Base-by-base conservation (phyloP, 1,140 invertebrate genomes). In the Chironomus tepperi region DNA sequence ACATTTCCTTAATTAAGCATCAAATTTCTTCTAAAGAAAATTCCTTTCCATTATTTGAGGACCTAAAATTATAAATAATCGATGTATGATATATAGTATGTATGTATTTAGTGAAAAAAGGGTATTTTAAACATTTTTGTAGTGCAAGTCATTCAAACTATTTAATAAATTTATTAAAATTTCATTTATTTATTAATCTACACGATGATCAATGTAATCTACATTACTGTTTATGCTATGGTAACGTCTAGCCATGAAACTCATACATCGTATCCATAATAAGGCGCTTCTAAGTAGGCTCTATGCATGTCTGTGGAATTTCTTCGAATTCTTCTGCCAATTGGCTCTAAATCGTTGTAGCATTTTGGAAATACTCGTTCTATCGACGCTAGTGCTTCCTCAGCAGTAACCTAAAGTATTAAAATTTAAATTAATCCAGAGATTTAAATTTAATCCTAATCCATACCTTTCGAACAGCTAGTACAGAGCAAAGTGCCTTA, bases 331-430 rank as follows among this genome's bases (percentile, higher is more conserved):
- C 94, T 83, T 78, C 96, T 85, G 1, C 96, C 96, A 74, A 98
- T 87, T 5, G 96, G 96, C 81, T 98, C 96, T 75, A 98, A 84
- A 85, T 98, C 96, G 76, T 88, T 88, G 80, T 98, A 98, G 83
- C 97, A 99, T 81, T 89, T 93, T 2, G 89, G 85, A 84, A 98
- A 99, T 7, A 98, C 95, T 80, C 90, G 87, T 77, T 97, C 90
- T 12, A 98, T 90, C 6, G 91, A 89, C 43, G 85, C 86, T 12
- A 86, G 83, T 0, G 94, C 95, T 82, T 94, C 89, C 74, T 87
- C 83, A 76, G 87, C 81, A 0, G 85, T 85, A 19, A 98, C 24
- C 24, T 34, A 5, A 2, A 34, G 5, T 34, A n/a, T n/a, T n/a
- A n/a, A n/a, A n/a, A n/a, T n/a, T n/a, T n/a, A n/a, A n/a, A n/a